Conservation (phyloP, 2,113 vertebrate genomes). For the Laterallus jamaicensis region DNA sequence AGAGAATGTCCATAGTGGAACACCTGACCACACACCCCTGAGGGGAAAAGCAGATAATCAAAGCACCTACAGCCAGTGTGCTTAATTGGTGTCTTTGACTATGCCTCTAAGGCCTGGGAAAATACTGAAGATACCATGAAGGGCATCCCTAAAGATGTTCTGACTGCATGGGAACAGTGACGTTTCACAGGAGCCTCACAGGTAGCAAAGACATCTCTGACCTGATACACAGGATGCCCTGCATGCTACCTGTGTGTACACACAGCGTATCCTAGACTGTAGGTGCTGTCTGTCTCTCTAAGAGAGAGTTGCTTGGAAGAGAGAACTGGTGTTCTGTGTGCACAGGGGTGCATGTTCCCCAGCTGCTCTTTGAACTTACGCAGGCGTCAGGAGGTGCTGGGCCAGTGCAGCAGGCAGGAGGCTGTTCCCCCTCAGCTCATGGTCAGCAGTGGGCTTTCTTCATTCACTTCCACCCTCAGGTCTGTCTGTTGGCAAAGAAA, state of each 20-base stretch:
- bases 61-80: background rate
- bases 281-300: background rate
- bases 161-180: background rate
- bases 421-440: background rate
- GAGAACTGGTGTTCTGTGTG: background rate
- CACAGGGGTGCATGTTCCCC: accelerated
- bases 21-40: background rate
- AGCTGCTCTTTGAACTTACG: background rate
- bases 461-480: background rate
- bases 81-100: background rate
- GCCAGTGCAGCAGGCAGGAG: background rate
- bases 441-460: background rate
- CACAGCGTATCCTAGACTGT: accelerated
- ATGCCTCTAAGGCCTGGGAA: background rate
- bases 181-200: accelerated
- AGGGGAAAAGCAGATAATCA: background rate
- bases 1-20: background rate
- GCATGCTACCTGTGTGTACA: background rate
- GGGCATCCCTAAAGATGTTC: background rate
- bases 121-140: accelerated
- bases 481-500: background rate
- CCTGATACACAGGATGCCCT: background rate
- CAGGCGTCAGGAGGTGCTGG: accelerated
- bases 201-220: accelerated
- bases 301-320: background rate